Percentiles rank a stretch among this genome's conserved stretches.
These are phyloP conservation scores for Petroica traversi DNA, from an alignment of 2,113 vertebrate species.

Conservation along the genomic window DNA sequence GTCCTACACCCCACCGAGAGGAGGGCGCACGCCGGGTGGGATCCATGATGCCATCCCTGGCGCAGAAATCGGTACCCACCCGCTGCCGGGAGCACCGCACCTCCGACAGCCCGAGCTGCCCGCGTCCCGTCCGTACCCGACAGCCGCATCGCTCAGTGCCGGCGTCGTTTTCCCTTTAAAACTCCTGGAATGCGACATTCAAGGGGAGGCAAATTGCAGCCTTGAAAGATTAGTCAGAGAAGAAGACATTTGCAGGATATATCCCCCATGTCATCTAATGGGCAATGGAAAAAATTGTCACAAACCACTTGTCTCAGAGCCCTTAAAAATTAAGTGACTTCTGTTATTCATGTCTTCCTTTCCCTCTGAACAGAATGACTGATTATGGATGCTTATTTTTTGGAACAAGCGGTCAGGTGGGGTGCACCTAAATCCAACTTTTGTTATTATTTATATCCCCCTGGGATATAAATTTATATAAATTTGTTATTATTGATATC, in stretches of 20 bases:
- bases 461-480: too few relatives aligned
- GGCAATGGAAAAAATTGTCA: not conserved
- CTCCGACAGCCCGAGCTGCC: not conserved
- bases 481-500: not conserved
- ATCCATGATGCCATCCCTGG: not conserved
- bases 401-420: not conserved
- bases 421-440: not conserved
- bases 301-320: not conserved
- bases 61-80: not conserved
- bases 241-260: not conserved
- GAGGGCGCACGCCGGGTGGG: not conserved
- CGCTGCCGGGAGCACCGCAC: not conserved
- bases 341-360: not conserved
- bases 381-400: not conserved
- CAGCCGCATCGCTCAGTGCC: not conserved
- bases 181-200: not conserved
- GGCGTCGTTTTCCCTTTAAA: not conserved
- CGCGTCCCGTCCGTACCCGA: not conserved
- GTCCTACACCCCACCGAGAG: too few relatives aligned
- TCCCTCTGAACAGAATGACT: not conserved
- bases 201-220: not conserved
- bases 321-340: not conserved
- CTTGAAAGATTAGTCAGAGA: not conserved
- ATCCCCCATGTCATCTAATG: not conserved
- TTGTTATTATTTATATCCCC: not conserved